Evolutionary conservation across 2,888 invertebrate genomes (phyloP).

Genomic region (Escarpia spicata): DNA sequence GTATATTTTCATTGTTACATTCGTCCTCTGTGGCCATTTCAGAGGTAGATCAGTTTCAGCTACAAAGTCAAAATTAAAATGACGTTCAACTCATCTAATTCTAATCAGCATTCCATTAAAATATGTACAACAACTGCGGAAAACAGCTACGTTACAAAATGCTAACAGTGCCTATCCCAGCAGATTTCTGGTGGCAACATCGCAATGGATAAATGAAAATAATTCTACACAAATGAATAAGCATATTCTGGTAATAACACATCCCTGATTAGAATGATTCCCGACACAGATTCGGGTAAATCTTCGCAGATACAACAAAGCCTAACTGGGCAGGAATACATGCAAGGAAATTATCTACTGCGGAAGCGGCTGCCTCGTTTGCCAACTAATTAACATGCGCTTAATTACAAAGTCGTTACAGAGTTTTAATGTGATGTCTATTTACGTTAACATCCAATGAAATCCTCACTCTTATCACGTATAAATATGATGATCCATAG

Average conservation of each 20-base stretch:
- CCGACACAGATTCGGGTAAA: not conserved
- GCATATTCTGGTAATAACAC: not conserved
- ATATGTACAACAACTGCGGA: not conserved
- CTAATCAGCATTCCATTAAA: not conserved
- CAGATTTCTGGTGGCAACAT: not conserved
- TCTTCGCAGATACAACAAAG: not conserved
- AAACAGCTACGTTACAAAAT: not conserved
- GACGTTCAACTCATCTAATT: not conserved
- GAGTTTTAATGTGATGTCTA: not conserved
- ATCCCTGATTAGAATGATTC: not conserved
- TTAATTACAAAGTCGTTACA: not conserved
- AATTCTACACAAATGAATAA: not conserved
- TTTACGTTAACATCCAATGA: not conserved
- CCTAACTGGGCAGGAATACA: not conserved
- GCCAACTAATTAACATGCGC: not conserved
- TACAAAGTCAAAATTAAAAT: not conserved
- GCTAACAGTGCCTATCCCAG: not conserved
- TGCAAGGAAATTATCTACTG: not conserved
- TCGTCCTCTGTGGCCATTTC: not conserved
- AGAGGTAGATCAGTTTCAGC: constrained; percentile 3
- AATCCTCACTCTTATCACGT: not conserved
- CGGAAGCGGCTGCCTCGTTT: not conserved
- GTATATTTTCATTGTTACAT: too few relatives aligned
- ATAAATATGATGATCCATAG: not conserved
- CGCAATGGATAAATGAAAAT: not conserved